These are phyloP conservation scores for Mesopsocus fuscifrons DNA, from an alignment of 2,888 invertebrate species.

Conservation along the genomic window DNA sequence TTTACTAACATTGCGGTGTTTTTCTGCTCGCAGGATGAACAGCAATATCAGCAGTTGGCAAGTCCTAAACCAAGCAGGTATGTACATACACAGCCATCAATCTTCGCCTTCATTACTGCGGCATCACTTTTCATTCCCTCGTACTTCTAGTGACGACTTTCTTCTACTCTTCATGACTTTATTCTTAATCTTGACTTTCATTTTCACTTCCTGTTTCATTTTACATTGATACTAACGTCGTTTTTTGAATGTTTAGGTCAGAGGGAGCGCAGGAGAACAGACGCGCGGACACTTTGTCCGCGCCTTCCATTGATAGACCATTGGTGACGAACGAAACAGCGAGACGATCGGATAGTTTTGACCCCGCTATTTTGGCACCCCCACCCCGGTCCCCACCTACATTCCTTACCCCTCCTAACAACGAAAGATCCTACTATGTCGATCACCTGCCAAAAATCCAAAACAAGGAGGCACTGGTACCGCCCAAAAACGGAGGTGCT, in stretches of 20 bases:
- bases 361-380: constrained; percentile 2
- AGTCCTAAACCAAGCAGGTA: background rate
- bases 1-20: no score
- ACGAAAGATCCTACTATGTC: background rate
- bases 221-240: background rate
- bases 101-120: no score
- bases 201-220: no score
- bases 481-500: background rate
- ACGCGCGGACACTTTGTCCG: background rate
- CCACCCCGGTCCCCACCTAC: constrained; percentile 27
- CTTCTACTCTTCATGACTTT: no score
- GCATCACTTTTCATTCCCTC: no score
- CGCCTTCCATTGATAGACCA: background rate
- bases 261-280: background rate
- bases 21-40: background rate
- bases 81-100: no score
- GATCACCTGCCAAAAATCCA: background rate
- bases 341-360: constrained; percentile 1
- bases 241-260: background rate
- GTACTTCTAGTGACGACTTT: no score
- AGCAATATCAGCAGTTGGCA: background rate
- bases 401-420: constrained; percentile 13
- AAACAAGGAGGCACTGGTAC: background rate
- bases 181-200: no score
- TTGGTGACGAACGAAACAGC: background rate